Evolutionary conservation across 2,797 vertebrate genomes (phyloP), one percentile per base, ranked within the genome.

Genomic region (Propithecus deckenii): DNA sequence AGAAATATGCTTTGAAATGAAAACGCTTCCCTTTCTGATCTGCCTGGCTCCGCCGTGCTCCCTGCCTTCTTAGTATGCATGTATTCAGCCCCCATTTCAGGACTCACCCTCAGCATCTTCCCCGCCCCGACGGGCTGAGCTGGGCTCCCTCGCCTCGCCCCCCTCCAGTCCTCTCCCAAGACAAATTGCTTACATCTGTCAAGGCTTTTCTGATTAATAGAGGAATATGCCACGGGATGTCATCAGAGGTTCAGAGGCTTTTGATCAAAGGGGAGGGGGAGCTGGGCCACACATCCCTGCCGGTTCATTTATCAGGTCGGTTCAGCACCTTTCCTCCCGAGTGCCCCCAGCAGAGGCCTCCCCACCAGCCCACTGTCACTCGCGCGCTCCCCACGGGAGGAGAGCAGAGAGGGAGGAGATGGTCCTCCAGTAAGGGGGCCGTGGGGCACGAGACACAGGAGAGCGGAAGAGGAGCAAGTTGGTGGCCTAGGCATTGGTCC

Each of bases 1-100:
- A 95, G 94, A 98, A 98, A 75, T 97, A 98, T 97, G 97, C 97
- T 98, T 98, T 97, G 98, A 98, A 98, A 98, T 98, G 95, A 98
- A 98, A 97, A 97, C 94, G 55, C 87, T 85, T 89, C 97, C 93
- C 96, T 97, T 94, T 98, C 97, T 97, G 97, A 98, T 97, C 89
- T 92, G 95, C 94, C 95, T 96, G 96, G 91, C 84, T 94, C 94
- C 32, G 23, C 65, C 20, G 11, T 86, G 91, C 92, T 93, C 94
- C 75, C 84, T 32, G 95, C 96, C 96, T 98, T 67, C 96, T 98
- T 97, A 97, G 78, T 97, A 98, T 98, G 97, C 95, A 98, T 98
- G 96, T 94, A 84, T 78, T 95, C 98, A 97, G 38, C 41, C 95
- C 96, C 94, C 59, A 93, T 95, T 97, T 88, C 95, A 80, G 97